Base-by-base conservation (phyloP, 2,797 vertebrate species). In the Spinus pinus region DNA sequence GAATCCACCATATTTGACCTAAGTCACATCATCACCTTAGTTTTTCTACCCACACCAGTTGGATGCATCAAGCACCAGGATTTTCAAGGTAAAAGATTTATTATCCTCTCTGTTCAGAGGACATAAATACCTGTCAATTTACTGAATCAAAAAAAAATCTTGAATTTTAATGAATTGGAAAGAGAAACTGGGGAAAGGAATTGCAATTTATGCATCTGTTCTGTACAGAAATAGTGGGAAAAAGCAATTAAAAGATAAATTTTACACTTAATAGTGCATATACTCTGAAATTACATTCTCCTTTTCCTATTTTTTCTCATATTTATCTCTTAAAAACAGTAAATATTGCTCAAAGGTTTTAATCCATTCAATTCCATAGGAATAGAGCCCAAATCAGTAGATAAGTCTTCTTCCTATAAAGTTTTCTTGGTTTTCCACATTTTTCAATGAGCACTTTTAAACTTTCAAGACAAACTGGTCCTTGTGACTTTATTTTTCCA, bases 181-280 rank as follows among this genome's bases (percentile, higher is more conserved):
- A 80, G 28, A 47, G 6, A 91, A 91, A 57, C 3, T 24, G 15
- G 7, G 9, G 5, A 65, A 82, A 72, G 13, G 50, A 66, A 18
- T 17, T 50, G 27, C 14, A 79, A 33, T 47, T 72, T 27, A 14
- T 58, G 15, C 9, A 47, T 35, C 3, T 7, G 1, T 25, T 37
- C 7, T 5, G 13, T 31, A 61, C 5, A 51, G 21, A 65, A 71
- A 13, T 3, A 47, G 9, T 2, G 2, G 0, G 4, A n/a, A 86
- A 60, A 51, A 13, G 4, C 13, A 65, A 60, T 37, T 51, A 1
- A 53, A 80, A 65, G 4, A 27, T 28, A 47, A 51, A 19, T 72
- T 75, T 86, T 71, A 64, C 30, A 27, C 4, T 6, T 51, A 56
- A 10, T 33, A 60, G 20, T 25, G 15, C 1, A 17, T 12, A 20